These are phyloP conservation scores for Drosophila saltans DNA, from an alignment of 1,140 invertebrate species.

Conservation along the genomic window DNA sequence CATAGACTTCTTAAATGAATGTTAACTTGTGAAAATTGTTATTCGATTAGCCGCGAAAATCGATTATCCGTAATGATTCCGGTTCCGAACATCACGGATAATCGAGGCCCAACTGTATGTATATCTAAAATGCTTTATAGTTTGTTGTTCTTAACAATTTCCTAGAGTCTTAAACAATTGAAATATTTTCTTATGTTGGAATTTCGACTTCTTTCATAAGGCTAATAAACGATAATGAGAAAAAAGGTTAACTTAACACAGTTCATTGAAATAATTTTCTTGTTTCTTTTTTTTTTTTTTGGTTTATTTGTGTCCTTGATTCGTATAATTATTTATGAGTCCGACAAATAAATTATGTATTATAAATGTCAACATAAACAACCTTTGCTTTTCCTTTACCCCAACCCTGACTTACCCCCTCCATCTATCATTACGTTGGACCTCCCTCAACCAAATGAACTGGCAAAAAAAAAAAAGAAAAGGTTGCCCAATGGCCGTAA, in stretches of 20 bases:
- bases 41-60: too few relatives aligned
- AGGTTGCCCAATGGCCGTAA: not conserved
- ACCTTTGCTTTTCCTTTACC: not conserved
- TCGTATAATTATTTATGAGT: conserved; percentile 55
- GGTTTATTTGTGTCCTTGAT: conserved; percentile 20
- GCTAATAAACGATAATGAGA: conserved; percentile 42
- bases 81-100: too few relatives aligned
- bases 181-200: too few relatives aligned
- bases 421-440: not conserved
- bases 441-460: not conserved
- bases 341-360: conserved; percentile 42
- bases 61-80: too few relatives aligned
- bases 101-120: too few relatives aligned
- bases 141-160: too few relatives aligned
- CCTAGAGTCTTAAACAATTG: too few relatives aligned
- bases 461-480: too few relatives aligned
- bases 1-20: too few relatives aligned
- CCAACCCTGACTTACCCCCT: not conserved
- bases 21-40: too few relatives aligned
- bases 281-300: not conserved
- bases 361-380: conserved; percentile 64
- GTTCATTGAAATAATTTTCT: not conserved
- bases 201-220: not conserved
- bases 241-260: not conserved
- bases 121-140: too few relatives aligned